These are phyloP conservation scores for Eledona agricola DNA, from an alignment of 2,888 invertebrate species.

Conservation along the genomic window DNA sequence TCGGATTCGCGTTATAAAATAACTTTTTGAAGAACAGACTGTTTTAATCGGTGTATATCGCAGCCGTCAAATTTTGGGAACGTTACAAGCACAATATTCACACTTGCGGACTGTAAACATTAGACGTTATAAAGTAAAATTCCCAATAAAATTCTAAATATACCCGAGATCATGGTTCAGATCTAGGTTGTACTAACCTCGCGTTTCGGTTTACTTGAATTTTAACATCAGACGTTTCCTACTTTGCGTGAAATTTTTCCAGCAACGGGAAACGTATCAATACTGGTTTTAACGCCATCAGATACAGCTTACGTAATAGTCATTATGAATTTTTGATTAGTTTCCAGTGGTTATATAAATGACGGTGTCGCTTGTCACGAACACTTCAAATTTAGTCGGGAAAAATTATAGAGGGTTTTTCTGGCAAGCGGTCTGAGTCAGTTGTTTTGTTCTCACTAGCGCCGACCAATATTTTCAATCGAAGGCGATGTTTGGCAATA, in stretches of 20 bases:
- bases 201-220: conserved; percentile 18
- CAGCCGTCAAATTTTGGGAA: background rate
- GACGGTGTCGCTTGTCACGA: no score
- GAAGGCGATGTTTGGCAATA: background rate
- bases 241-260: background rate
- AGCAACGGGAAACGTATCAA: background rate
- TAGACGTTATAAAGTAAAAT: conserved; percentile 27
- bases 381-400: no score
- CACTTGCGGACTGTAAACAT: conserved; percentile 23
- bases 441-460: conserved; percentile 38
- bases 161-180: conserved; percentile 17
- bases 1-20: no score
- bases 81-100: conserved; percentile 10
- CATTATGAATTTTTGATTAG: no score
- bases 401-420: no score
- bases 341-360: no score
- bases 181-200: conserved; percentile 19
- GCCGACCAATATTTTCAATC: conserved; percentile 9
- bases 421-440: conserved; percentile 39
- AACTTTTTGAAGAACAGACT: no score
- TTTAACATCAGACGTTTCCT: conserved; percentile 6
- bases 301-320: no score
- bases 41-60: no score
- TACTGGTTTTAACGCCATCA: no score
- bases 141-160: conserved; percentile 30